Evolutionary conservation across 2,113 vertebrate genomes (phyloP), one percentile per base, ranked within the genome.

Genomic region (Sinosuthora webbiana): DNA sequence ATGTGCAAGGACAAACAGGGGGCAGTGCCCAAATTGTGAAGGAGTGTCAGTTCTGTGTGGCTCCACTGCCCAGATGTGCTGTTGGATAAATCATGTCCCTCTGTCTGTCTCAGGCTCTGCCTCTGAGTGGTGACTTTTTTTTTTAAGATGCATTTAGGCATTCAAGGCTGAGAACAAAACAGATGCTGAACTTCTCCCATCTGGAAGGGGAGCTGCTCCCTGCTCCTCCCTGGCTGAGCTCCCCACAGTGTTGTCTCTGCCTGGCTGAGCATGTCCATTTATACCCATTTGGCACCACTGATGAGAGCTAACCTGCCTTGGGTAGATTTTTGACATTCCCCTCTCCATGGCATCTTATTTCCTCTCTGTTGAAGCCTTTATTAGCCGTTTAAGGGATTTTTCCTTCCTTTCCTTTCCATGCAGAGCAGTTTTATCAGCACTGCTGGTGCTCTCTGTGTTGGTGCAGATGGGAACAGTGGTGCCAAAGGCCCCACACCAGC

Each of bases 121-220:
- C 62, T 94, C 47, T 23, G 10, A 13, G 2, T 25, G 41, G 55
- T 41, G 78, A 63, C 28, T 35, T 27, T 60, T 64, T 55, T 55
- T 62, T 47, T 68, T 15, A 22, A 56, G 84, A 71, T 71, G 55
- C 88, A 84, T 87, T 95, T 93, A 75, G 31, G 63, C 23, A 3
- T 69, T 73, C 75, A 68, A 77, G 93, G 80, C 60, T 62, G 74
- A 59, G 74, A 94, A 69, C 28, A 55, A 82, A 74, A 42, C 70
- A 65, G 59, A 89, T 94, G 80, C 87, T 93, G 95, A 69, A 93
- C 81, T 95, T 94, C 92, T 89, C 87, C 89, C 79, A 59, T 97
- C 90, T 96, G 94, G 83, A 95, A 95, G 81, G 76, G 60, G 86
- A 94, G 78, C 84, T 87, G 83, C 78, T 95, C 75, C 35, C 65